phyloP scores from a whole-genome alignment of 1,140 invertebrate genomes.

The Caenorhabditis briggsae region DNA sequence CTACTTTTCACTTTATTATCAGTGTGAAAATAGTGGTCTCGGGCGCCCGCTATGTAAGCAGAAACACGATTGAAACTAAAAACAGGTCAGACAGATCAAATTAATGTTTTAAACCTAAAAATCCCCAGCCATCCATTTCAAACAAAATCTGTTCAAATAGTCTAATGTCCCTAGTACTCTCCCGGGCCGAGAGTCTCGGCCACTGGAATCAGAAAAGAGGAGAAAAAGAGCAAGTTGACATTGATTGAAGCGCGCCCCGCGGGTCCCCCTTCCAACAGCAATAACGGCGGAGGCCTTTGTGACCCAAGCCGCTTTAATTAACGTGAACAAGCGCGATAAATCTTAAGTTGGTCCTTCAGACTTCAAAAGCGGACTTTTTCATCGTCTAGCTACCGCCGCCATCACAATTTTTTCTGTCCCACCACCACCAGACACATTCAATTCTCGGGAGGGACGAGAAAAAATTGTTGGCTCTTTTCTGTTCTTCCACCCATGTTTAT shows the following conservation, averaged over 20 bases:
- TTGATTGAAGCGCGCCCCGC: conserved; percentile 21
- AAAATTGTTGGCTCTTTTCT: conserved; percentile 5
- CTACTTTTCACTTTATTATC: conserved; percentile 15
- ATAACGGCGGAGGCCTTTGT: not conserved
- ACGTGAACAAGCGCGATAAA: conserved; percentile 15
- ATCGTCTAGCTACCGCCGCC: too few relatives aligned
- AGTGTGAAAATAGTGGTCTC: conserved; percentile 8
- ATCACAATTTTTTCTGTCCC: too few relatives aligned
- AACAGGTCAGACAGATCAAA: conserved; percentile 23
- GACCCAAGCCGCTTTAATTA: conserved; percentile 27
- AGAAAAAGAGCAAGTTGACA: conserved; percentile 5
- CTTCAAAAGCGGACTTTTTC: too few relatives aligned
- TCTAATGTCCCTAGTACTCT: not conserved
- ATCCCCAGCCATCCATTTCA: not conserved
- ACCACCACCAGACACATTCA: not conserved
- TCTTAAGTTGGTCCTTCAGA: not conserved
- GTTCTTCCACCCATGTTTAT: conserved; percentile 23
- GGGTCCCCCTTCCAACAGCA: not conserved
- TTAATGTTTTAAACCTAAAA: not conserved
- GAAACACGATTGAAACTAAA: conserved; percentile 23
- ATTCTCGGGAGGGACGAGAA: not conserved
- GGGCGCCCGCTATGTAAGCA: not conserved
- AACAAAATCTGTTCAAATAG: conserved; percentile 38
- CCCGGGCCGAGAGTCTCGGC: not conserved
- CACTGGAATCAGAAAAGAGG: not conserved